Conservation (phyloP, 2,888 invertebrate genomes). For the Drosophila rubida region DNA sequence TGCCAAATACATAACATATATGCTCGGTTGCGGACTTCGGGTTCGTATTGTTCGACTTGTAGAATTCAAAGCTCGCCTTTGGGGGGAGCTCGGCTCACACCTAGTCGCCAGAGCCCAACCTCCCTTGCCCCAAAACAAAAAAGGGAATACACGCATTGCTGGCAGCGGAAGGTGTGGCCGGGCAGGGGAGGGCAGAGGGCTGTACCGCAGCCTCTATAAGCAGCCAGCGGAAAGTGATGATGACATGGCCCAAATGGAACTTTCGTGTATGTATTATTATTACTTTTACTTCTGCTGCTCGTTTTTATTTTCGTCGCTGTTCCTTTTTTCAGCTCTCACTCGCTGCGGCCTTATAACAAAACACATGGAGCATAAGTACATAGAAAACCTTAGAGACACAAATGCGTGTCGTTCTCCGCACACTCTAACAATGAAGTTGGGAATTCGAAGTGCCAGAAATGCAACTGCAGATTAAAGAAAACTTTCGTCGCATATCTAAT, state of each 20-base stretch:
- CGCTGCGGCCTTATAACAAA: constrained; percentile 7
- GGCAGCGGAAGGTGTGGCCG: not conserved
- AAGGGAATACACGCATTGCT: not conserved
- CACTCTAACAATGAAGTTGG: not conserved
- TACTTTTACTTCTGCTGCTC: constrained; percentile 37
- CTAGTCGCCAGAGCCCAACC: not conserved
- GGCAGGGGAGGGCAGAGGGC: not conserved
- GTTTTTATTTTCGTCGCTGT: constrained; percentile 11
- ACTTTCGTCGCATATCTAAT: too few species aligned
- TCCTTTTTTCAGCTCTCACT: constrained; percentile 8
- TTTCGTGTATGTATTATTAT: constrained; percentile 67
- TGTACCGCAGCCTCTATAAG: not conserved
- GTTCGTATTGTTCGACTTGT: not conserved
- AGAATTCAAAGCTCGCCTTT: constrained; percentile 10
- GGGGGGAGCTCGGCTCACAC: not conserved
- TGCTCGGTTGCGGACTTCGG: not conserved
- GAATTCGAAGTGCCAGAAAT: too few species aligned
- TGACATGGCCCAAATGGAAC: constrained; percentile 68
- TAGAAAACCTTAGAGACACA: not conserved
- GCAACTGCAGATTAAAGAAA: too few species aligned
- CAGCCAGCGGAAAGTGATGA: constrained; percentile 52
- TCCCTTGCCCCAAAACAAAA: not conserved
- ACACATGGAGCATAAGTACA: not conserved
- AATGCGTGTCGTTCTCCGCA: not conserved
- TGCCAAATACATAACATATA: not conserved